Evolutionary conservation across 2,113 vertebrate genomes (phyloP), one percentile per base, ranked within the genome.

Genomic region (Lagopus muta): DNA sequence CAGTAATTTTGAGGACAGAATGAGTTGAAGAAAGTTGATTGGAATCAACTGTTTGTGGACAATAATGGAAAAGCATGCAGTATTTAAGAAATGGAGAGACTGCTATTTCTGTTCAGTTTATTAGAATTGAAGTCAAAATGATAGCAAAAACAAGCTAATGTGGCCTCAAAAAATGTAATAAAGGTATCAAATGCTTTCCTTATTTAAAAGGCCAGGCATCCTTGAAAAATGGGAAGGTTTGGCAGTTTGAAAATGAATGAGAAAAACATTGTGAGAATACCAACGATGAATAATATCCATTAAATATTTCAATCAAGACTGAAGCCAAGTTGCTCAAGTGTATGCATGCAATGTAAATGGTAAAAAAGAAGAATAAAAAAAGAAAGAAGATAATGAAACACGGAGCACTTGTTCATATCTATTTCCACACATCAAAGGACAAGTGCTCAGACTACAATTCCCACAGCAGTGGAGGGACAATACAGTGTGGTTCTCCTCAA

Each of bases 1-100:
- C 89, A 97, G 91, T 97, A 97, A 97, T 97, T 97, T 86, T 95
- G 92, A 90, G 94, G 96, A 94, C n/a, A 69, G 96, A 98, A 98
- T 96, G 97, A 97, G 95, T 96, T 97, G 76, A 79, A 94, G 83
- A 81, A 95, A 96, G 94, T 97, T 98, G 97, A 98, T 98, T 97
- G 95, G 97, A 97, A 98, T 97, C 97, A 97, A 97, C 95, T 95
- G 72, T 97, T 96, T 96, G 96, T 97, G 93, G 83, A 81, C 93
- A 97, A 91, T 97, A 97, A 97, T 97, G 95, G 95, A 94, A 96
- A 97, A 96, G 89, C 94, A 92, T 65, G 55, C 52, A 76, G 92
- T 92, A 94, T 92, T 97, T 97, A 95, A 96, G 95, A 97, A 97
- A 96, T 91, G 45, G 72, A 91, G 60, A 86, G 34, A 34, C 79